Evolutionary conservation across 2,113 vertebrate species (phyloP).

Genomic region (Plectropomus leopardus): DNA sequence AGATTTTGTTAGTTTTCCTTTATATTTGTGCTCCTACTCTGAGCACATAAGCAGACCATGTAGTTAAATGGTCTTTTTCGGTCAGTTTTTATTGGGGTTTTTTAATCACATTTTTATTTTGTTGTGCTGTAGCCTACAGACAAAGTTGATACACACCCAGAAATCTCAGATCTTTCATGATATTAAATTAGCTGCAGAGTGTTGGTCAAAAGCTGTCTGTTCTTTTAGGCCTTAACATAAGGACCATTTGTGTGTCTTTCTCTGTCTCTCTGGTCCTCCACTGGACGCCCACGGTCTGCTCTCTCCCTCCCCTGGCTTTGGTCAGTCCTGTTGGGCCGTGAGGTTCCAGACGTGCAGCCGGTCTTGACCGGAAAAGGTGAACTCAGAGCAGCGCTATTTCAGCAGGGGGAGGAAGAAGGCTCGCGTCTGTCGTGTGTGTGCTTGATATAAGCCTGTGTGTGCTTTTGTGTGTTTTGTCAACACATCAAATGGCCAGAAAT

Average conservation of each 20-base stretch:
- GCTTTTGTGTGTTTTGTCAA: conserved; percentile 12
- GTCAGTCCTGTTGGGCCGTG: conserved; percentile 28
- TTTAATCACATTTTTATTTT: no score
- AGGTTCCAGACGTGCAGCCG: conserved; percentile 32
- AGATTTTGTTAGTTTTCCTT: no score
- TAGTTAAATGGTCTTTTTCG: no score
- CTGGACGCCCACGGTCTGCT: conserved; percentile 25
- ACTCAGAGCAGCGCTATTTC: conserved; percentile 9
- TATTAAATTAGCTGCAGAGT: neutral
- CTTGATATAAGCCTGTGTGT: neutral
- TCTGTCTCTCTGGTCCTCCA: neutral
- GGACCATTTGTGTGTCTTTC: neutral
- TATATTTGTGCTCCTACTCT: no score
- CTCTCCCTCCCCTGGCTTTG: conserved; percentile 25
- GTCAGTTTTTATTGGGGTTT: no score
- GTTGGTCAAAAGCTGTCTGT: neutral
- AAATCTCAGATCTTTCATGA: no score
- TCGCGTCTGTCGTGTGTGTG: conserved; percentile 30
- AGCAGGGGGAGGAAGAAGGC: conserved; percentile 11
- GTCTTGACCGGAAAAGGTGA: conserved; percentile 49
- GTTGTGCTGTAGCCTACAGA: no score
- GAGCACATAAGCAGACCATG: no score
- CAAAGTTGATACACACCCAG: no score
- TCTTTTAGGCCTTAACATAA: neutral
- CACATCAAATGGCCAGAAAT: conserved; percentile 38